phyloP scores from a whole-genome alignment of 2,888 invertebrate genomes.

The Chymomyza procnemis region DNA sequence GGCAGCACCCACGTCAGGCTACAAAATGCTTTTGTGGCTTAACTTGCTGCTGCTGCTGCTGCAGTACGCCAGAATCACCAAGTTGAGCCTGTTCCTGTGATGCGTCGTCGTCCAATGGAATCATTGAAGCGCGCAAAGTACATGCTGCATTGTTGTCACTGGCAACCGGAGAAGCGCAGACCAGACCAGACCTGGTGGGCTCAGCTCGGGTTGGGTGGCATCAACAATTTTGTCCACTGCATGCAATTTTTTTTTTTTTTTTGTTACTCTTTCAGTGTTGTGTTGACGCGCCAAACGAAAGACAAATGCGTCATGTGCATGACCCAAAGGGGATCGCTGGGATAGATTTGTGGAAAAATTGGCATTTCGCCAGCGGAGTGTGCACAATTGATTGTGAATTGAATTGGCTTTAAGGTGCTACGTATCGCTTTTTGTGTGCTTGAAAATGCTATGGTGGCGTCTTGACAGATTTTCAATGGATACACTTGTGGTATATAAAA shows the following conservation, averaged over 20 bases:
- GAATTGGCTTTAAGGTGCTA: constrained; percentile 15
- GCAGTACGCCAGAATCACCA: constrained; percentile 3
- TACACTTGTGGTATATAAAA: too few species aligned
- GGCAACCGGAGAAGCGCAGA: not conserved
- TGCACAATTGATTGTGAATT: constrained; percentile 32
- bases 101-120: constrained; percentile 16
- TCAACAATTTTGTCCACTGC: not conserved
- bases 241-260: too few species aligned
- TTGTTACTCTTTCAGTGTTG: constrained; percentile 3
- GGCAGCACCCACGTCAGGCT: not conserved
- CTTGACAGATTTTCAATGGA: not conserved
- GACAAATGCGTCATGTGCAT: constrained; percentile 38
- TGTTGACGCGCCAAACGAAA: constrained; percentile 38
- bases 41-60: constrained; percentile 31
- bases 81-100: not conserved
- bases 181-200: not conserved
- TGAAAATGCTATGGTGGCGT: not conserved
- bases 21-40: constrained; percentile 48
- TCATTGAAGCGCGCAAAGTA: constrained; percentile 50
- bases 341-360: constrained; percentile 9
- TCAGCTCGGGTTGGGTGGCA: not conserved
- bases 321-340: constrained; percentile 3
- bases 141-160: constrained; percentile 25
- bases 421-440: not conserved
- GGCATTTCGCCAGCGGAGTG: constrained; percentile 22